phyloP scores from a whole-genome alignment of 1,140 invertebrate species.

The Asobara japonica region DNA sequence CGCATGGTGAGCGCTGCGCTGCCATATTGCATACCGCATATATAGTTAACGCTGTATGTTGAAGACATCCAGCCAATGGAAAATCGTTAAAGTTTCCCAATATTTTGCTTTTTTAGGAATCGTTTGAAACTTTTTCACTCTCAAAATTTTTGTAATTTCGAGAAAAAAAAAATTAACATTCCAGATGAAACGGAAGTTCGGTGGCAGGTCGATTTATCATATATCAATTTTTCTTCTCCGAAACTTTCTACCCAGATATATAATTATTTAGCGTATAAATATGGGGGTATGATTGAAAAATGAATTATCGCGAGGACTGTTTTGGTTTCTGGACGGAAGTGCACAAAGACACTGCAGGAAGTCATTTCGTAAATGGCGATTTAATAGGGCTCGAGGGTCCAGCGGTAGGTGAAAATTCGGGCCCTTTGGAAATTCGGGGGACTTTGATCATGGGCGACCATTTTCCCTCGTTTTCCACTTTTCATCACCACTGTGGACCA shows the following conservation, averaged over 20 bases:
- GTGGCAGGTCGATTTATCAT: background rate
- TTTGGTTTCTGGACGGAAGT: background rate
- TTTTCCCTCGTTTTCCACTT: background rate
- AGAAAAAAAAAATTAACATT: background rate
- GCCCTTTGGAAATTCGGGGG: background rate
- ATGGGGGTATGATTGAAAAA: conserved; percentile 10
- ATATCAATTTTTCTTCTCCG: background rate
- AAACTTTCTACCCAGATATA: background rate
- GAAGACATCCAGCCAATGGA: too few relatives aligned
- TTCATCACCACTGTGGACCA: background rate
- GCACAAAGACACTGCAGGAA: conserved; percentile 18
- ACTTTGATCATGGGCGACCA: background rate
- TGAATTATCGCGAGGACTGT: background rate
- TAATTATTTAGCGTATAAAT: background rate
- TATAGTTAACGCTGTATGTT: too few relatives aligned
- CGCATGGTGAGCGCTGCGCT: too few relatives aligned
- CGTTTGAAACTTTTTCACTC: too few relatives aligned
- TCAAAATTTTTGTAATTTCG: background rate
- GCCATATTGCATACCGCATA: too few relatives aligned
- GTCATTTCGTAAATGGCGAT: conserved; percentile 25
- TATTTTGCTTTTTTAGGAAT: too few relatives aligned
- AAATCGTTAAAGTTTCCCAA: too few relatives aligned
- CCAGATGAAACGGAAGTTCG: background rate
- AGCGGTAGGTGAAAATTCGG: background rate
- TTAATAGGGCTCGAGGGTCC: conserved; percentile 14